Percentiles rank a stretch among this genome's conserved stretches.
Conservation (phyloP, 2,113 vertebrate genomes). For the Phaetusa simplex region DNA sequence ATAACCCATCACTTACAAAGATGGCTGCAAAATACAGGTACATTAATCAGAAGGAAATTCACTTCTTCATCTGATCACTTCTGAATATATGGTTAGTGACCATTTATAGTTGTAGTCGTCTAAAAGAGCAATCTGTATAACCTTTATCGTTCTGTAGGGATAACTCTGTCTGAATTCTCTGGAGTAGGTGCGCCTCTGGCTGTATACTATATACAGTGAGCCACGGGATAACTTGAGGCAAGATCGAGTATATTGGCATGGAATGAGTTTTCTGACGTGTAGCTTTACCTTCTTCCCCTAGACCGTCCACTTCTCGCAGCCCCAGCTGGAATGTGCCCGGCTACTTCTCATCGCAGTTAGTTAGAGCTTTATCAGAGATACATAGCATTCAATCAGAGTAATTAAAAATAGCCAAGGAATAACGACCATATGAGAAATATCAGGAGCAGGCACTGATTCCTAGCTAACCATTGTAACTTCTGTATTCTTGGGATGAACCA, state of each 20-base stretch:
- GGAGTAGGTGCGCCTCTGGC: background rate
- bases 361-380: background rate
- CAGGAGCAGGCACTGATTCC: background rate
- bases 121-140: background rate
- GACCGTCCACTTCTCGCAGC: background rate
- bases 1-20: background rate
- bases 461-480: background rate
- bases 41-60: background rate
- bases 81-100: background rate
- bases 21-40: background rate
- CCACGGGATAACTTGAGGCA: background rate
- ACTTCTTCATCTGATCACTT: background rate
- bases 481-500: background rate
- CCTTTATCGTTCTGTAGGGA: background rate
- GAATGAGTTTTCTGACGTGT: background rate
- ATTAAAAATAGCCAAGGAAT: background rate
- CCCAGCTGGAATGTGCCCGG: background rate
- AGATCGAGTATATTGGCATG: background rate
- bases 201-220: background rate
- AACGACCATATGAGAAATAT: background rate
- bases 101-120: background rate
- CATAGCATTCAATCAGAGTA: background rate
- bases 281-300: background rate
- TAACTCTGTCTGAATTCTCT: background rate
- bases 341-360: background rate